Evolutionary conservation across 2,888 invertebrate genomes (phyloP), one percentile per base, ranked within the genome.

Genomic region (Drosophila mercatorum): DNA sequence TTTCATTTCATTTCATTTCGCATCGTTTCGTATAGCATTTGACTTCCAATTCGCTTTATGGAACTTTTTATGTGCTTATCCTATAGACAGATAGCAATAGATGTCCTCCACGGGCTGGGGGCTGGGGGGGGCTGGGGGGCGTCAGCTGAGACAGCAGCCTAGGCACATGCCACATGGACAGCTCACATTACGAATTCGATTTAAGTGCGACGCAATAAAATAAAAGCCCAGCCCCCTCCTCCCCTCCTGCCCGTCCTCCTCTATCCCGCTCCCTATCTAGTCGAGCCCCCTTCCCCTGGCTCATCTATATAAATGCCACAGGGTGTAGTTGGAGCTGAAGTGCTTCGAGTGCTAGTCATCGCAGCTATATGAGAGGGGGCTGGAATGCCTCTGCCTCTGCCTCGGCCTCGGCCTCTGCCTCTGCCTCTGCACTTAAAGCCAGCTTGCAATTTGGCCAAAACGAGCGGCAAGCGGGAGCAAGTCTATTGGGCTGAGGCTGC

Each of bases 31-130:
- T 80, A 74, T 79, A 78, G 75, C 77, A 82, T 89, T 89, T 88
- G 90, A 86, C 88, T 86, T 86, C 87, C 86, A 86, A 86, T 86
- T 89, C 86, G 74, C 88, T 86, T 86, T 89, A 86, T 88, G 88
- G 80, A 79, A 80, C 63, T 85, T 86, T 89, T 86, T 86, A 86
- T 89, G 89, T 74, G 83, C 78, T 85, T 80, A 80, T 81, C 82
- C 69, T 62, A 79, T 77, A 71, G 75, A 79, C 71, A 77, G 75
- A 72, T 72, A 73, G 51, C 65, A 58, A 49, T 59, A 38, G 38
- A 14, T 40, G 56, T 34, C 17, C 22, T 14, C 56, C 31, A n/a
- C 14, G 56, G n/a, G 22, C 22, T 22, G 22, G 22, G 36, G 61
- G 12, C 38, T 8, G 7, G 66, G 28, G 52, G 41, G 41, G 22